phyloP scores from a whole-genome alignment of 2,113 vertebrate species.

The Forbesichthys papilliferus region DNA sequence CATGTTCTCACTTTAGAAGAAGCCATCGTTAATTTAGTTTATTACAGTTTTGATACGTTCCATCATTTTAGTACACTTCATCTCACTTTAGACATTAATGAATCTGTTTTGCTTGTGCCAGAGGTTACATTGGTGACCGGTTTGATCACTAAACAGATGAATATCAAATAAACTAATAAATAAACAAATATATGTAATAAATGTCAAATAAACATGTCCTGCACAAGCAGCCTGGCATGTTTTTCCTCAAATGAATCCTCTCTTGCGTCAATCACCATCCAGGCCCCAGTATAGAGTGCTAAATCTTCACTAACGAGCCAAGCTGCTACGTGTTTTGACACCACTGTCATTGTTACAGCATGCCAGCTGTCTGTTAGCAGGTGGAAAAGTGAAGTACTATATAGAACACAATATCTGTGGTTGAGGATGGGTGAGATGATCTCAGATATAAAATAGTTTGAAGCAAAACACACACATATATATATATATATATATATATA shows the following conservation, averaged over 20 bases:
- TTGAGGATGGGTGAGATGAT: not conserved
- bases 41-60: not conserved
- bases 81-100: conserved; percentile 1
- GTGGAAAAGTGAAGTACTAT: conserved; percentile 21
- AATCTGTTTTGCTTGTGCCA: not conserved
- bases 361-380: conserved; percentile 50
- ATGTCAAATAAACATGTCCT: conserved; percentile 6
- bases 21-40: not conserved
- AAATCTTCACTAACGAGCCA: conserved; percentile 67
- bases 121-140: not conserved
- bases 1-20: not conserved
- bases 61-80: not conserved
- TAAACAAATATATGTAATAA: not conserved
- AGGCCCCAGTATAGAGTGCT: conserved; percentile 47
- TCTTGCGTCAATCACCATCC: conserved; percentile 47
- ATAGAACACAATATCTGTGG: conserved; percentile 25
- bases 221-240: conserved; percentile 26
- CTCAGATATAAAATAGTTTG: not conserved
- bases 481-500: no score
- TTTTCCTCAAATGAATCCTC: conserved; percentile 43
- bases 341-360: conserved; percentile 47
- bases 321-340: conserved; percentile 51
- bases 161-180: not conserved
- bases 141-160: conserved; percentile 10
- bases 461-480: no score